These are phyloP conservation scores for Scaptomyza tumidula DNA, from an alignment of 2,888 invertebrate species.

Conservation along the genomic window DNA sequence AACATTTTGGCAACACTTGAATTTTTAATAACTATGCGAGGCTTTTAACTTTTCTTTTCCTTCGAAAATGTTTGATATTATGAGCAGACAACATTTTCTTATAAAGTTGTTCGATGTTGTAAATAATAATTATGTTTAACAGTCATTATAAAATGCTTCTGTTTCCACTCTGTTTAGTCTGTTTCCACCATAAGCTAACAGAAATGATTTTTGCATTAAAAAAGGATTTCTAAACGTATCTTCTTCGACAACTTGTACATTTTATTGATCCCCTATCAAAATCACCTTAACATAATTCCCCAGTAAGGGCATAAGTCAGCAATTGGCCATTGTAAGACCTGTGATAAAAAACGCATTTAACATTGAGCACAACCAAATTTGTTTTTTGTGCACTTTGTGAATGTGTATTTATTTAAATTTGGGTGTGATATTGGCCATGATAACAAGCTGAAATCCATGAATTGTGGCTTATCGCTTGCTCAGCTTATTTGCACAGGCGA, in stretches of 20 bases:
- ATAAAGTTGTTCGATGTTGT: neutral
- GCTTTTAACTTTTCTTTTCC: slow-evolving; percentile 37
- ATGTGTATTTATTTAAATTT: slow-evolving; percentile 81
- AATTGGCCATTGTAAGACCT: slow-evolving; percentile 18
- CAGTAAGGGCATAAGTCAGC: neutral
- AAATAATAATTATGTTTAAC: neutral
- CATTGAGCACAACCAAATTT: slow-evolving; percentile 43
- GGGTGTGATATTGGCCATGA: slow-evolving; percentile 51
- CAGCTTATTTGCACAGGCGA: slow-evolving; percentile 84
- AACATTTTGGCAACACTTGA: slow-evolving; percentile 74
- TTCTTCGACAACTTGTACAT: neutral
- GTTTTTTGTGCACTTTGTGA: slow-evolving; percentile 73
- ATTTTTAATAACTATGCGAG: slow-evolving; percentile 76
- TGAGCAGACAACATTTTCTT: neutral
- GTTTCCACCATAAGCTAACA: too few species aligned
- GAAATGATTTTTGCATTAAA: too few species aligned
- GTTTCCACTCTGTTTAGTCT: neutral
- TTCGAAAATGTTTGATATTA: neutral
- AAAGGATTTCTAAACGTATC: too few species aligned
- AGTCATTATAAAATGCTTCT: neutral
- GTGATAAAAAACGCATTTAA: slow-evolving; percentile 50
- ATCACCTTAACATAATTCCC: neutral
- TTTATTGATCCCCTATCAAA: neutral
- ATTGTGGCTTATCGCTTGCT: slow-evolving; percentile 79
- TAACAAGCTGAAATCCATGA: slow-evolving; percentile 45